These are phyloP conservation scores for Centruroides sculpturatus DNA, from an alignment of 1,140 invertebrate genomes.

Conservation along the genomic window DNA sequence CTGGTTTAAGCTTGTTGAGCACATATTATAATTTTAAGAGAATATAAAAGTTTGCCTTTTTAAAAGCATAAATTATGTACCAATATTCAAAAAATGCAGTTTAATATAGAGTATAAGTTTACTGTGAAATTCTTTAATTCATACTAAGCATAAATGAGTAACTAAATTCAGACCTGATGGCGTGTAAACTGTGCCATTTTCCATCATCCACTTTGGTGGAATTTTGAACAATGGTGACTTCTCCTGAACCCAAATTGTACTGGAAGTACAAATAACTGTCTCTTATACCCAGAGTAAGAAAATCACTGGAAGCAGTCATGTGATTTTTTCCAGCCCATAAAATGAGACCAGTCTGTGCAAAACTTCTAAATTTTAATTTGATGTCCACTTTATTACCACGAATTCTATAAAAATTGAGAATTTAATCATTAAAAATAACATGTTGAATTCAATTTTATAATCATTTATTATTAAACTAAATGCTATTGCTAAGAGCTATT, in stretches of 20 bases:
- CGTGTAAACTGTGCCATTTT: conserved; percentile 74
- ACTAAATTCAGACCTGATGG: conserved; percentile 49
- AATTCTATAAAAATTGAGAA: conserved; percentile 39
- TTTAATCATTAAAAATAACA: no score
- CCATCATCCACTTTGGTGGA: conserved; percentile 76
- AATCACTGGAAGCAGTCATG: conserved; percentile 43
- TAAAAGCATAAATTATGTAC: no score
- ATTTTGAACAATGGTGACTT: conserved; percentile 55
- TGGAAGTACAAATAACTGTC: conserved; percentile 47
- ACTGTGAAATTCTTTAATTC: no score
- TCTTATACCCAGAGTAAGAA: conserved; percentile 67
- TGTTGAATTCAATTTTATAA: no score
- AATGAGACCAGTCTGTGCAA: conserved; percentile 51
- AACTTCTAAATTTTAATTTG: conserved; percentile 57
- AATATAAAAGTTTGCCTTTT: no score
- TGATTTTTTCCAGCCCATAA: conserved; percentile 68
- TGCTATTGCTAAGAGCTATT: no score
- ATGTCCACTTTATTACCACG: conserved; percentile 62
- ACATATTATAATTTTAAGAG: no score
- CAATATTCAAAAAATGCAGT: no score
- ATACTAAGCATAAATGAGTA: no score
- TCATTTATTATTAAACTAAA: no score
- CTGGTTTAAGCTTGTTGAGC: no score
- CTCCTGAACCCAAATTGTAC: conserved; percentile 41
- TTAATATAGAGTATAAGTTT: no score